Percentiles rank a stretch among this genome's conserved stretches.
phyloP scores from a whole-genome alignment of 2,113 vertebrate genomes.

The Uropsilus gracilis region DNA sequence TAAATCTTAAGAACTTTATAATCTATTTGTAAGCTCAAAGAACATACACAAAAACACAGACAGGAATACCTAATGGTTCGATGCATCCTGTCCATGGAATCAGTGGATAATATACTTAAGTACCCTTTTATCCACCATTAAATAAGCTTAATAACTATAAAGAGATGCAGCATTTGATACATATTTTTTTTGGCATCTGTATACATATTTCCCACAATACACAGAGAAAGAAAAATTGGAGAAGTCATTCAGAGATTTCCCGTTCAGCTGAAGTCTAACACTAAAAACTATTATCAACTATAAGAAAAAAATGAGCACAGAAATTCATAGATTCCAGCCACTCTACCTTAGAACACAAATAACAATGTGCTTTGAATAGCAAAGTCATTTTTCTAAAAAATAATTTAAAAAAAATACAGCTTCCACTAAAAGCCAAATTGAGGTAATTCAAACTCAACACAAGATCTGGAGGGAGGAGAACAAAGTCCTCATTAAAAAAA shows the following conservation, averaged over 20 bases:
- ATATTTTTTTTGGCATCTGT: neutral
- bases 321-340: neutral
- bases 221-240: neutral
- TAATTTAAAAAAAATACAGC: neutral
- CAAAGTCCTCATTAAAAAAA: neutral
- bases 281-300: neutral
- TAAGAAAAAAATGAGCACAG: neutral
- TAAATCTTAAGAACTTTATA: neutral
- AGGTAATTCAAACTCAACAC: slow-evolving; percentile 11
- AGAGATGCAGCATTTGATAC: neutral
- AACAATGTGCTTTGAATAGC: neutral
- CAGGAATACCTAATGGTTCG: neutral
- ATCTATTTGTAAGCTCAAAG: neutral
- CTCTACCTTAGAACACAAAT: slow-evolving; percentile 21
- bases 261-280: neutral
- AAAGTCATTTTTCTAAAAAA: neutral
- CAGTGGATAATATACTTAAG: neutral
- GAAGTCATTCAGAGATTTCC: neutral
- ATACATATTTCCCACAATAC: neutral
- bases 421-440: neutral
- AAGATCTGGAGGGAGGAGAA: neutral
- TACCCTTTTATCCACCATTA: neutral
- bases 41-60: neutral
- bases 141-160: neutral
- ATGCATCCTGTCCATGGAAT: too few species aligned